A percentile compares a stretch with the other conserved stretches of the same genome.
Conservation (phyloP, 2,888 invertebrate species). For the Hydrotaea diabolus region DNA sequence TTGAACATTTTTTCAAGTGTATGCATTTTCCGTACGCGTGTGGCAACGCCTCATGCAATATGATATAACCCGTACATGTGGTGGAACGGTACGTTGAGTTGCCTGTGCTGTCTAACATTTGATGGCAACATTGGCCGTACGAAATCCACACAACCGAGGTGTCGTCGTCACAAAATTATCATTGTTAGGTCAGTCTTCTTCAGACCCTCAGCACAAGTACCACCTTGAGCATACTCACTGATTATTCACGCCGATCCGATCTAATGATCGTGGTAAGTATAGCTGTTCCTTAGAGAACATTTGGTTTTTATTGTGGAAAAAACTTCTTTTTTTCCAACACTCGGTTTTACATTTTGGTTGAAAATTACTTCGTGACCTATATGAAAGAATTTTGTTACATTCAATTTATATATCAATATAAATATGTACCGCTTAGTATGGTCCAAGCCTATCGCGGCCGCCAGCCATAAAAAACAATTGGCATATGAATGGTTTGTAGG, state of each 20-base stretch:
- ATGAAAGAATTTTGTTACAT: background rate
- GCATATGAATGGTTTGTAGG: conserved; percentile 19
- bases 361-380: conserved; percentile 2
- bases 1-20: conserved; percentile 8
- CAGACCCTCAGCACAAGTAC: conserved; percentile 17
- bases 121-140: conserved; percentile 15
- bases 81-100: background rate
- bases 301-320: background rate
- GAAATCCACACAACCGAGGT: conserved; percentile 26
- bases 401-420: background rate
- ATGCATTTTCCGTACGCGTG: background rate
- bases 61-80: background rate
- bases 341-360: background rate
- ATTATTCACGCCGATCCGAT: background rate
- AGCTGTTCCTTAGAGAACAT: background rate
- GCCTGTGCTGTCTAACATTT: background rate
- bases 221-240: background rate
- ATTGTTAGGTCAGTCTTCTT: conserved; percentile 6
- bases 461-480: conserved; percentile 31
- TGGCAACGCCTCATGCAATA: conserved; percentile 24
- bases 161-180: background rate
- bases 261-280: conserved; percentile 28
- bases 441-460: conserved; percentile 24
- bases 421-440: background rate
- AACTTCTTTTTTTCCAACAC: background rate